Base-by-base conservation (phyloP, 2,113 vertebrate genomes). In the Oncorhynchus keta region DNA sequence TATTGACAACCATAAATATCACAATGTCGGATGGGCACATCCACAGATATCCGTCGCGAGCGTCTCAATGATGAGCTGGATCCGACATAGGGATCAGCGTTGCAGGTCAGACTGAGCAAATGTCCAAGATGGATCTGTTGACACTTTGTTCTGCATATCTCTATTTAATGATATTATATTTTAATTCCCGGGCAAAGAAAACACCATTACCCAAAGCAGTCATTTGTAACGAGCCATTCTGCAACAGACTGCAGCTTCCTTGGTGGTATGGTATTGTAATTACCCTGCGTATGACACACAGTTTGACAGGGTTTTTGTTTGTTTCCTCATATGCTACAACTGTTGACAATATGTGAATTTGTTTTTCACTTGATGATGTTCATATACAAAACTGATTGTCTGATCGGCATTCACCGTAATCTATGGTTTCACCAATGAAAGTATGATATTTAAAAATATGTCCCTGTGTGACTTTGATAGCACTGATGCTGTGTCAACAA, bases 121-220 rank as follows among this genome's bases (percentile, higher is more conserved):
- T 83, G 74, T 70, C 85, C 72, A 84, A 96, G 95, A 97, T 95
- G 92, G 92, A 97, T 97, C 94, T 94, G 92, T 94, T 95, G 94
- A 93, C 94, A 95, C 91, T 94, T 91, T 86, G 93, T 95, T 95
- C 93, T 92, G 93, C 93, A 94, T 96, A 94, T 96, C 94, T 97
- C 95, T 95, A 91, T 96, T 97, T 98, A 97, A 97, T 97, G 97
- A 96, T 96, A 97, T 97, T 97, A 97, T 97, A 98, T 99, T 97
- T 99, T 96, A 98, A 97, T 97, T 97, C 92, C 89, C 81, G 75
- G 89, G 94, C 93, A 95, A 96, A 95, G 95, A 95, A 97, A 98
- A 97, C 95, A 96, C 90, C 94, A 98, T 99, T 98, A 98, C 92
- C 91, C 93, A 95, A 95, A 95, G 95, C 97, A 97, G 92, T 91